phyloP scores from a whole-genome alignment of 2,113 vertebrate genomes.

The Amblyornis subalaris region DNA sequence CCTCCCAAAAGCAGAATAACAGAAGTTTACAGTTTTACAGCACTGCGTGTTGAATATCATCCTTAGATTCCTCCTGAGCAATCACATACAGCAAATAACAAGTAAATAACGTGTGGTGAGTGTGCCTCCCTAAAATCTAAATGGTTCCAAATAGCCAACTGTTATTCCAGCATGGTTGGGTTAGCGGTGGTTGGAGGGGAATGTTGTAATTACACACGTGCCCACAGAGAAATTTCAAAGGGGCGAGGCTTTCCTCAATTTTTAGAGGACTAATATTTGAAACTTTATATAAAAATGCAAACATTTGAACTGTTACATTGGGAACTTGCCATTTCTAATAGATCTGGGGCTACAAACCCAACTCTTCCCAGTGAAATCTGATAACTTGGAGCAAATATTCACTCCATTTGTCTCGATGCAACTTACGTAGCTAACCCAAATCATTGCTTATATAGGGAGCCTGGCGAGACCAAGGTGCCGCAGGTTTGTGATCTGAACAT shows the following conservation, averaged over 20 bases:
- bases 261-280: background rate
- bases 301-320: background rate
- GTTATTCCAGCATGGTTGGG: background rate
- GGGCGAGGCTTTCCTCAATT: background rate
- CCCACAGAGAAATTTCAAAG: background rate
- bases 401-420: background rate
- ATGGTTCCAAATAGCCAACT: background rate
- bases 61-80: background rate
- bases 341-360: background rate
- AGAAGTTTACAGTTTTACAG: background rate
- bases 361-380: background rate
- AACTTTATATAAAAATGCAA: background rate
- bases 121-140: background rate
- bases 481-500: background rate
- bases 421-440: background rate
- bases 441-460: background rate
- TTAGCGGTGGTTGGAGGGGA: background rate
- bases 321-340: background rate
- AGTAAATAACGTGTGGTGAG: background rate
- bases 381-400: background rate
- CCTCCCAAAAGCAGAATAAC: background rate
- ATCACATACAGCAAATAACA: background rate
- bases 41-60: background rate
- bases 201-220: background rate
- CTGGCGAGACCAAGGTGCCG: accelerated